Evolutionary conservation across 1,140 invertebrate species (phyloP), one percentile per base, ranked within the genome.

Genomic region (Forficula auricularia): DNA sequence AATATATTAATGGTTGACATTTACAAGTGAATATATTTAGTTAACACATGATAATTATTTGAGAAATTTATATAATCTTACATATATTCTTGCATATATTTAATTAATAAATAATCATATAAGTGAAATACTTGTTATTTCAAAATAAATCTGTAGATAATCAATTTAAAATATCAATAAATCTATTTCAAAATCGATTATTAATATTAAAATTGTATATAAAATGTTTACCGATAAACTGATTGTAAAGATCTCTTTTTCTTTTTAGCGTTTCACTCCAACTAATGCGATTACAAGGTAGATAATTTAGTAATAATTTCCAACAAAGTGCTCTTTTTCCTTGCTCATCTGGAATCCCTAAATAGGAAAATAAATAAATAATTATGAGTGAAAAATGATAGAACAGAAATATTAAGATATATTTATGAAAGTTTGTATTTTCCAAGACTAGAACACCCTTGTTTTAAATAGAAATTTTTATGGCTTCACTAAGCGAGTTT

Each of bases 221-320:
- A 10, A 27, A 27, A 27, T 6, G 22, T 6, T 6, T 67, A 77
- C 82, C 75, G 37, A 92, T 79, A 60, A 91, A 89, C 50, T 85
- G 81, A 47, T 72, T 71, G 57, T 89, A 89, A 1, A 86, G 63
- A 48, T 76, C 67, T 47, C 84, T 65, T 56, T 86, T 83, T 44
- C 75, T 69, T 12, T 58, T 52, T 3, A 89, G 57, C 22, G 72
- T 72, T 48, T 72, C 57, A 6, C 69, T 60, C 77, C 82, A 83
- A 43, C 61, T 68, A 30, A 57, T 58, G 47, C 67, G 74, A 33
- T 73, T 68, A 8, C 68, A 52, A 3, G 83, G 82, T 40, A 91
- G 61, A 59, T 89, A 91, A 53, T 84, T 80, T 4, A 91, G 64
- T 32, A 91, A 57, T 8, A 89, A 60, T 57, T 79, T 82, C 85